Evolutionary conservation across 2,888 invertebrate species (phyloP), one percentile per base, ranked within the genome.

Genomic region (Caenorhabditis afra): DNA sequence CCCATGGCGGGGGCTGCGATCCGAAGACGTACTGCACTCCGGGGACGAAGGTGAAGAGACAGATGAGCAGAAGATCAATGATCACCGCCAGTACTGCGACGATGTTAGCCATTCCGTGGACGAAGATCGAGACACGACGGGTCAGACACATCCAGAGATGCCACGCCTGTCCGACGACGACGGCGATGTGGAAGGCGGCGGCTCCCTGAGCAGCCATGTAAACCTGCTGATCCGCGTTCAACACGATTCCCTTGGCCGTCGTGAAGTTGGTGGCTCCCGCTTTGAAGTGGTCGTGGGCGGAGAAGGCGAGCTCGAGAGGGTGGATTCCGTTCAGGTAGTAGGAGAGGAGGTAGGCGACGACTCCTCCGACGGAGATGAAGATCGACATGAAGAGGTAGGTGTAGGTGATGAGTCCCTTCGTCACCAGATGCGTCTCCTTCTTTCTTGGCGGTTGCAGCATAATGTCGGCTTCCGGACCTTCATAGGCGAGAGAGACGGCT

Each of bases 371-470:
- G 14, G 87, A 86, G 55, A 88, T 87, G 62, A 88, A 81, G 52
- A 86, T 82, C 10, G 88, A 88, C 59, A 87, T 82, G 75, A 88
- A 86, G 50, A 86, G 62, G 70, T 88, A 88, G n/a, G 88, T 86
- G 53, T 88, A 88, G 52, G 84, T 66, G 44, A 88, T 57, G 20
- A 88, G 79, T 37, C 84, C 81, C 49, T 87, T 88, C 47, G 85
- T 83, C 53, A 88, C 88, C 23, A 88, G 78, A 57, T 84, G 81
- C 14, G 88, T 84, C 20, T 79, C 73, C 57, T 81, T 68, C 57
- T 82, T 82, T 49, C 88, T 64, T 7, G 88, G 88, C 20, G 88
- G 87, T 37, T 86, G 84, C 50, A 85, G 77, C 87, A 87, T 87
- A n/a, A 87, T 87, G 61, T 86, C 87, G 20, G 86, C 79, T 78